These are phyloP conservation scores for Sebastes nivosus DNA, from an alignment of 2,797 vertebrate species.

Conservation along the genomic window DNA sequence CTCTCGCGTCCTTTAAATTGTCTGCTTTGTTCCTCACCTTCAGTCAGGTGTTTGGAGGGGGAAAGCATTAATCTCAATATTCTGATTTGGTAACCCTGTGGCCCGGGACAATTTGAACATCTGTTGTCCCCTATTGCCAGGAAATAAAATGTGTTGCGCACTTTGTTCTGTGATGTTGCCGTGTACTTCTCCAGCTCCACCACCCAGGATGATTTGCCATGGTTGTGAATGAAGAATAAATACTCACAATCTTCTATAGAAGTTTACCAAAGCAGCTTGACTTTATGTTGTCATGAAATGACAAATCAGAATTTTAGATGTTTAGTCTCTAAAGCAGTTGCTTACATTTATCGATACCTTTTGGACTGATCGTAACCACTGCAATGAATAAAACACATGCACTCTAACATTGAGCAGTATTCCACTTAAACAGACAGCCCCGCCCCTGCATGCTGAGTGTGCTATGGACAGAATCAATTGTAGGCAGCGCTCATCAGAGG, in stretches of 20 bases:
- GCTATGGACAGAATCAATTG: conserved; percentile 66
- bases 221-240: background rate
- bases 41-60: conserved; percentile 16
- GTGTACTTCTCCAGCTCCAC: background rate
- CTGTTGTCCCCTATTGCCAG: conserved; percentile 36
- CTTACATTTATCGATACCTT: conserved; percentile 34
- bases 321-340: background rate
- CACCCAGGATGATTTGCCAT: background rate
- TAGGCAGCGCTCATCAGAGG: conserved; percentile 48
- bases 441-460: conserved; percentile 51
- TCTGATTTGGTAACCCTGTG: conserved; percentile 33
- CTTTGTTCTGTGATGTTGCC: background rate
- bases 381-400: conserved; percentile 33
- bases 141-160: conserved; percentile 11
- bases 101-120: conserved; percentile 39
- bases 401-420: conserved; percentile 29
- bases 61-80: conserved; percentile 49
- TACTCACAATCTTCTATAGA: background rate
- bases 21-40: conserved; percentile 60
- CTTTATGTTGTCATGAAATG: background rate
- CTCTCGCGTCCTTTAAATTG: conserved; percentile 50
- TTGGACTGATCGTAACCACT: background rate
- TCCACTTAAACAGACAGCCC: conserved; percentile 37
- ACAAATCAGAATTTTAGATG: background rate
- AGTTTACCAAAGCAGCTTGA: background rate